phyloP scores from a whole-genome alignment of 2,797 vertebrate species.

The Trichosurus vulpecula region DNA sequence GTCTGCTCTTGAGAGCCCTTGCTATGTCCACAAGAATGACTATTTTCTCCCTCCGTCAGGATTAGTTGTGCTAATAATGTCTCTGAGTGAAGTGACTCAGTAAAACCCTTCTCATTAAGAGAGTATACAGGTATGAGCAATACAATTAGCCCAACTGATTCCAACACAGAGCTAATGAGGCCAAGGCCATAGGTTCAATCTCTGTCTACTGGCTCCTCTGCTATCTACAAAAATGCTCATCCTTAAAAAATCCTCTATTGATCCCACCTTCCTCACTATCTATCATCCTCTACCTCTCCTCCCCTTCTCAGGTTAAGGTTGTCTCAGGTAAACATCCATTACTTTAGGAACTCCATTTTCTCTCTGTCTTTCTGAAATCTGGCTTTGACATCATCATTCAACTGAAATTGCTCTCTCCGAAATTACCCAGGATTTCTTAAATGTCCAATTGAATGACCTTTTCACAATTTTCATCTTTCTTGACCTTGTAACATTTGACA shows the following conservation, averaged over 20 bases:
- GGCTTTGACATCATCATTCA: background rate
- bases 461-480: background rate
- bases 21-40: constrained; percentile 5
- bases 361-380: background rate
- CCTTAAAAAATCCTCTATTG: background rate
- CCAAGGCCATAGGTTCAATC: background rate
- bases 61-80: background rate
- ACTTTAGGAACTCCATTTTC: background rate
- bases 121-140: background rate
- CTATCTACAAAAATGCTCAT: background rate
- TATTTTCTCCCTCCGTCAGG: constrained; percentile 34
- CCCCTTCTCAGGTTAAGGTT: background rate
- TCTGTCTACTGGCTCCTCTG: background rate
- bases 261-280: background rate
- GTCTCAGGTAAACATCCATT: too few species aligned
- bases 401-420: background rate
- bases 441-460: background rate
- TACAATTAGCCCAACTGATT: background rate
- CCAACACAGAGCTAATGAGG: background rate
- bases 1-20: constrained; percentile 41
- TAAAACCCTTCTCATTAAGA: background rate
- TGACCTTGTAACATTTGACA: background rate
- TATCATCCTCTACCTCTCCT: background rate
- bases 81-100: background rate
- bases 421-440: background rate